These are phyloP conservation scores for Pocillopora grandis DNA, from an alignment of 92 coral and sea anemone genomes.

Conservation along the genomic window DNA sequence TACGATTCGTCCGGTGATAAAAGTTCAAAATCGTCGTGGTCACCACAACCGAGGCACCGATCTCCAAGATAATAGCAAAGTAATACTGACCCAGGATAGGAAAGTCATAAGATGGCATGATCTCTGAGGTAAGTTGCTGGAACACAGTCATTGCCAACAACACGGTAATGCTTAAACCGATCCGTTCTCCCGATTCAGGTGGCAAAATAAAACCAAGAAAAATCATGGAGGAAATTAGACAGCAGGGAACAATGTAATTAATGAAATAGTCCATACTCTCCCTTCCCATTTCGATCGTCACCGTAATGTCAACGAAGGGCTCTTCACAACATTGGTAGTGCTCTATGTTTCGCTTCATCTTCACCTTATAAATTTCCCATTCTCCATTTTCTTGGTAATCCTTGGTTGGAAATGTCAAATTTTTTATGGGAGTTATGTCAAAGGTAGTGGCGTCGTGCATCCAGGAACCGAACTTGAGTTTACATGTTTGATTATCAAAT, in stretches of 20 bases:
- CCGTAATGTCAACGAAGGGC: slow-evolving; percentile 70
- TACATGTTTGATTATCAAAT: slow-evolving; percentile 80
- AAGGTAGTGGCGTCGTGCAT: slow-evolving; percentile 53
- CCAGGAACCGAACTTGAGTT: slow-evolving; percentile 88
- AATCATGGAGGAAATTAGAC: slow-evolving; percentile 93
- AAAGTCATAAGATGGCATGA: slow-evolving; percentile 94
- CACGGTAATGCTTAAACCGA: slow-evolving; percentile 93
- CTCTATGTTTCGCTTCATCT: slow-evolving; percentile 38
- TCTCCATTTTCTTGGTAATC: slow-evolving; percentile 81
- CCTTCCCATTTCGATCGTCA: slow-evolving; percentile 76
- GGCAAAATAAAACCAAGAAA: slow-evolving; percentile 92
- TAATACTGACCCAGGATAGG: slow-evolving; percentile 95
- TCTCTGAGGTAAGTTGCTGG: slow-evolving; percentile 91
- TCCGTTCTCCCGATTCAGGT: slow-evolving; percentile 95
- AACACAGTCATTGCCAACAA: slow-evolving; percentile 97
- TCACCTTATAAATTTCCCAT: slow-evolving; percentile 67
- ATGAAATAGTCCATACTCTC: slow-evolving; percentile 81
- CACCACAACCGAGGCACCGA: slow-evolving; percentile 82
- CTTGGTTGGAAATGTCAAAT: slow-evolving; percentile 51
- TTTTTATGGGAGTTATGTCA: slow-evolving; percentile 54
- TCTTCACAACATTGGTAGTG: slow-evolving; percentile 61
- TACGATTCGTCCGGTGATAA: slow-evolving; percentile 92
- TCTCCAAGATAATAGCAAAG: slow-evolving; percentile 88
- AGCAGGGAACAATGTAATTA: slow-evolving; percentile 88
- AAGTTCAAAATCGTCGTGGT: slow-evolving; percentile 92